Conservation (phyloP, 2,797 vertebrate species). For the Rhinichthys osculus region DNA sequence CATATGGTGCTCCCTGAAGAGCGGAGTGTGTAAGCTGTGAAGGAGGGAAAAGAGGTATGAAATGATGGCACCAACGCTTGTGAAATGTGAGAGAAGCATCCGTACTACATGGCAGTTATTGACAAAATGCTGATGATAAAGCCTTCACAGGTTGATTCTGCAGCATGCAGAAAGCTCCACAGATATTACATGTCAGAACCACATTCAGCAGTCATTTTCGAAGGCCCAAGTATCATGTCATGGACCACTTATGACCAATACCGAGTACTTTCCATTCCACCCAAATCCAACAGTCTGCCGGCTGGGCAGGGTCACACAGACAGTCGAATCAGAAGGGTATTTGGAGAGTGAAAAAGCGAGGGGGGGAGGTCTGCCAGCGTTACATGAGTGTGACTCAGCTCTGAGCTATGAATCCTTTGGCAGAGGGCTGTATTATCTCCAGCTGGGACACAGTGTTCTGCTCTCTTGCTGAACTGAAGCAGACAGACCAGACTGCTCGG, state of each 20-base stretch:
- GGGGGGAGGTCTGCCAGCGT: constrained; percentile 61
- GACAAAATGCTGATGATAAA: background rate
- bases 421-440: constrained; percentile 80
- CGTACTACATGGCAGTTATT: background rate
- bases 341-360: constrained; percentile 25
- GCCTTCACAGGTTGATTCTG: background rate
- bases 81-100: constrained; percentile 38
- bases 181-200: background rate
- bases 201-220: background rate
- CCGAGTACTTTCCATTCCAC: constrained; percentile 35
- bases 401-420: constrained; percentile 81
- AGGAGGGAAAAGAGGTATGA: constrained; percentile 32
- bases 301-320: constrained; percentile 49
- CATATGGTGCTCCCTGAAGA: constrained; percentile 43
- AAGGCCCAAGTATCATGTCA: constrained; percentile 14
- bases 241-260: constrained; percentile 41
- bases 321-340: constrained; percentile 43
- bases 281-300: constrained; percentile 41
- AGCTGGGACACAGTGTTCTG: constrained; percentile 83
- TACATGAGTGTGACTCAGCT: constrained; percentile 81
- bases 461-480: constrained; percentile 65
- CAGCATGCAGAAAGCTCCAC: background rate
- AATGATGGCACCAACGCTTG: constrained; percentile 29
- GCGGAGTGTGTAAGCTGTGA: constrained; percentile 32
- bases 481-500: constrained; percentile 63